Conservation (phyloP, 2,888 invertebrate species). For the Koerneria pararmatus region DNA sequence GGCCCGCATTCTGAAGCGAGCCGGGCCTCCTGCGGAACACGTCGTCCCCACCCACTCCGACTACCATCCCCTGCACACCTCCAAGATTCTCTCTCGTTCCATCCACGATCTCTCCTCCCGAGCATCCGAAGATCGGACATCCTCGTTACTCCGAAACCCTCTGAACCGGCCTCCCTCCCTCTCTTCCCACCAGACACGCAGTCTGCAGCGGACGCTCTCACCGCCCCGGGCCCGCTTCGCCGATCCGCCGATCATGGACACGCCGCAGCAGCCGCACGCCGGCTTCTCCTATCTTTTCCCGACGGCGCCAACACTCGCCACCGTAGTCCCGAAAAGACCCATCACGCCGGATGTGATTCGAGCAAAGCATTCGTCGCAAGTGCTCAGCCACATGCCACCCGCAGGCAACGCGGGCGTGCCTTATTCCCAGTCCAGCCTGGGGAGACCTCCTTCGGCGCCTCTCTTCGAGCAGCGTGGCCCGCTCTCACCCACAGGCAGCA, state of each 20-base stretch:
- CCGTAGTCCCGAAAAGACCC: constrained; percentile 35
- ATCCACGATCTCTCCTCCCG: constrained; percentile 13
- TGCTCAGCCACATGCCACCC: not conserved
- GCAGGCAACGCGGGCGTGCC: constrained; percentile 14
- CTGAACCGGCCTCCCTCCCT: constrained; percentile 16
- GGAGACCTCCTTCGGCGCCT: not conserved
- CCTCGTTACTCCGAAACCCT: constrained; percentile 15
- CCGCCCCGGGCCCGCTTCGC: constrained; percentile 42
- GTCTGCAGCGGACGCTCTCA: constrained; percentile 19
- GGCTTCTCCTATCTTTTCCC: constrained; percentile 54
- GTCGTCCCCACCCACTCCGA: constrained; percentile 9
- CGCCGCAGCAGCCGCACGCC: constrained; percentile 42
- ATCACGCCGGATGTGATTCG: constrained; percentile 29
- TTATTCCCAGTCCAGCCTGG: no score
- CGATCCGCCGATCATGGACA: constrained; percentile 37
- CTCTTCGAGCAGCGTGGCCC: not conserved
- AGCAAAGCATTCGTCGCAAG: not conserved
- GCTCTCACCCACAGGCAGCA: no score
- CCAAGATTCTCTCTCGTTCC: constrained; percentile 17
- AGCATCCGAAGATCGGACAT: constrained; percentile 15
- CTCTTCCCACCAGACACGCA: constrained; percentile 13
- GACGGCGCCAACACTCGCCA: constrained; percentile 42
- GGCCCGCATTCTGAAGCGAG: constrained; percentile 21
- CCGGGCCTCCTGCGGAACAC: constrained; percentile 19
- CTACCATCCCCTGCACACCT: constrained; percentile 23